These are phyloP conservation scores for Melipona beecheii DNA, from an alignment of 2,888 invertebrate genomes.

Conservation along the genomic window DNA sequence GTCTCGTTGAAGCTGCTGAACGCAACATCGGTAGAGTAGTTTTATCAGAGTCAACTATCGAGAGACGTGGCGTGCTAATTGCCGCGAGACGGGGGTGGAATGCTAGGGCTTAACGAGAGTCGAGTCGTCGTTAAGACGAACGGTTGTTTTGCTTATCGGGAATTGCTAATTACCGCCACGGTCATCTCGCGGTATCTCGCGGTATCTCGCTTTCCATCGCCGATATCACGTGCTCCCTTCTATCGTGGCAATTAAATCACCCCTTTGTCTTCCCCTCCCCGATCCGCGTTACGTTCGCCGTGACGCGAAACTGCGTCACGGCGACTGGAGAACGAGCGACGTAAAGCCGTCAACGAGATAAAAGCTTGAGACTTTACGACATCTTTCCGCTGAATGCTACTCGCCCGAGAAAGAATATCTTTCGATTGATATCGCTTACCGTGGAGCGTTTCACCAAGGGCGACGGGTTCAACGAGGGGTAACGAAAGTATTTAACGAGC, in stretches of 20 bases:
- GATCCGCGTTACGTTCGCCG: neutral
- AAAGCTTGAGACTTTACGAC: constrained; percentile 61
- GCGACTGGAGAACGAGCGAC: constrained; percentile 13
- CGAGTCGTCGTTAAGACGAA: constrained; percentile 66
- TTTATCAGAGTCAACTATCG: constrained; percentile 59
- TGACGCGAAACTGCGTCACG: constrained; percentile 5
- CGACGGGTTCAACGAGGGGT: constrained; percentile 56
- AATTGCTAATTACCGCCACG: constrained; percentile 55
- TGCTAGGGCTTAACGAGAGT: constrained; percentile 56
- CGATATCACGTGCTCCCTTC: constrained; percentile 38
- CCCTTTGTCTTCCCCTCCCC: constrained; percentile 30
- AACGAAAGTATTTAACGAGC: constrained; percentile 64
- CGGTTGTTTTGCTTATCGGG: constrained; percentile 61
- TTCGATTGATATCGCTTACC: constrained; percentile 60
- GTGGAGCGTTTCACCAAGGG: constrained; percentile 25
- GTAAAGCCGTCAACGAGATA: constrained; percentile 67
- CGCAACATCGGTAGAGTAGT: constrained; percentile 2
- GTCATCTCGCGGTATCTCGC: constrained; percentile 40
- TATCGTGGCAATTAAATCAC: constrained; percentile 63
- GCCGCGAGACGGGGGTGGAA: constrained; percentile 59
- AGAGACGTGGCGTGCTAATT: constrained; percentile 63
- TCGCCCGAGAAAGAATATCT: constrained; percentile 51
- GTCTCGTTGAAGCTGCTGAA: constrained; percentile 6
- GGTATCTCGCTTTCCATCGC: constrained; percentile 52
- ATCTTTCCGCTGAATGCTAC: constrained; percentile 45